Base-by-base conservation (phyloP, 2,113 vertebrate species). In the Percina caprodes region DNA sequence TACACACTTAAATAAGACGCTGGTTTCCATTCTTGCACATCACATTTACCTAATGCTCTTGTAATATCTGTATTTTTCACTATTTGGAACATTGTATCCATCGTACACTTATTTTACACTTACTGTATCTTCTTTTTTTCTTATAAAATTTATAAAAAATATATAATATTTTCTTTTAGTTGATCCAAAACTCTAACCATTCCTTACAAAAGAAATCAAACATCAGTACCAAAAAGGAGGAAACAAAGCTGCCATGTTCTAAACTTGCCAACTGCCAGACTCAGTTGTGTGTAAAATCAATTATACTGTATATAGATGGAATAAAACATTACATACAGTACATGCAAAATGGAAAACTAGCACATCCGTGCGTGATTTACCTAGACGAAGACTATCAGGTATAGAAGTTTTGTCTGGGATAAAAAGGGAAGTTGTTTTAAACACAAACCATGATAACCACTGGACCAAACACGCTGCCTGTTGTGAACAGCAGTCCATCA, bases 401-500 rank as follows among this genome's bases (percentile, higher is more conserved):
- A 23, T 8, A 58, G 14, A 51, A 14, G n/a, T 60, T 61, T 62
- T 79, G 4, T 45, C 21, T 45, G 5, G 60, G 3, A 10, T 42
- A 42, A 19, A 73, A 18, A 61, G 51, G 51, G 46, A 54, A 55
- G 35, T 52, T 67, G 30, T 67, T 63, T 80, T 54, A 45, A 60
- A 16, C 52, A 48, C 69, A 45, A 60, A 77, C 24, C 68, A 39
- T 5, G 33, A 65, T 30, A 79, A 72, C 39, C 69, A 61, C 16
- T 76, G 39, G 67, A 54, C 24, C 58, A 23, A 49, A 19, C 30
- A 19, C 26, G 5, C 7, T 45, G 13, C 75, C 71, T 84, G 70
- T 46, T 67, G 65, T 75, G 74, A 89, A 63, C 65, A 79, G 70
- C 72, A 33, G 73, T 42, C 13, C 72, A 77, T 60, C 8, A 21